Evolutionary conservation across 2,113 vertebrate genomes (phyloP).

Genomic region (Callipepla californica): DNA sequence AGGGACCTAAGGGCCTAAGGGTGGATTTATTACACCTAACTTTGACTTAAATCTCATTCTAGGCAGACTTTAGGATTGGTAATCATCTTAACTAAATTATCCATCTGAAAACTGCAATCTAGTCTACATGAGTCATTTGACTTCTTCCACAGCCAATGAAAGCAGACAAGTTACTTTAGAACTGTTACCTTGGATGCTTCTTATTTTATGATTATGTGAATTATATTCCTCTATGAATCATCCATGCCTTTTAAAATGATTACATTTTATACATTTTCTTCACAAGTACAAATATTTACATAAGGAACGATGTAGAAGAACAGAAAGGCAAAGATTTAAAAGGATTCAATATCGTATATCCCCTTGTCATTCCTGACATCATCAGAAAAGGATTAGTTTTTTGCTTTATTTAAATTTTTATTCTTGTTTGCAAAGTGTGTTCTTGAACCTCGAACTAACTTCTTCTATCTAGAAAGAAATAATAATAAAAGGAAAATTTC

Average conservation of each 20-base stretch:
- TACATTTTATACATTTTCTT: not conserved
- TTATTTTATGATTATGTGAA: not conserved
- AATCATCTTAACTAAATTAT: not conserved
- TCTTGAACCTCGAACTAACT: not conserved
- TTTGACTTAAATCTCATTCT: not conserved
- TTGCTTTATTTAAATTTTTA: not conserved
- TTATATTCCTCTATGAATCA: not conserved
- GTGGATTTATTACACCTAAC: not conserved
- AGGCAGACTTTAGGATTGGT: not conserved
- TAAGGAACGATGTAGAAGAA: not conserved
- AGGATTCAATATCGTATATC: not conserved
- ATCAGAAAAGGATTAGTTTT: not conserved
- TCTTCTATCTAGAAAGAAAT: not conserved
- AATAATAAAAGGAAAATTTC: not conserved
- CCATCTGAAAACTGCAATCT: not conserved
- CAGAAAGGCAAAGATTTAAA: not conserved
- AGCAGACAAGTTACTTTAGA: not conserved
- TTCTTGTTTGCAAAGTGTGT: not conserved
- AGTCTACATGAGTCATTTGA: not conserved
- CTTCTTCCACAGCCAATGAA: not conserved
- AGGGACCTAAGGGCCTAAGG: not conserved
- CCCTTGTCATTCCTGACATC: not conserved
- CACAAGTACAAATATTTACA: not conserved
- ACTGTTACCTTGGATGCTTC: not conserved
- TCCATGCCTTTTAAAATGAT: not conserved